Conservation (phyloP, 2,797 vertebrate species). For the Aulostomus chinensis region DNA sequence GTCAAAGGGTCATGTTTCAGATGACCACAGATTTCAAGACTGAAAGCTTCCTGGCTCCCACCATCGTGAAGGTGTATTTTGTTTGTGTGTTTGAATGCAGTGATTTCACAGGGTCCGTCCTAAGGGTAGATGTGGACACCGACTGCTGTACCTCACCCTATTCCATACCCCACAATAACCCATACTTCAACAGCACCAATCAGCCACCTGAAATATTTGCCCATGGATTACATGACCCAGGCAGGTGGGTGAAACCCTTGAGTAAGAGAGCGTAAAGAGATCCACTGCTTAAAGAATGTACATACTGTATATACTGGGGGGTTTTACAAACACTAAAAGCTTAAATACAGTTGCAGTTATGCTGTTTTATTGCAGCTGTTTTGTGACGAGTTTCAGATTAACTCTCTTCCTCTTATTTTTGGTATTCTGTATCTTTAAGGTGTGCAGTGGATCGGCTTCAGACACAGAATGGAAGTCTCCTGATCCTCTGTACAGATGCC, state of each 20-base stretch:
- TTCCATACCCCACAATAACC: slow-evolving; percentile 92
- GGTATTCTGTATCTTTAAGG: slow-evolving; percentile 66
- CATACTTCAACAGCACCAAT: slow-evolving; percentile 98
- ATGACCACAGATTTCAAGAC: background rate
- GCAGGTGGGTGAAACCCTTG: slow-evolving; percentile 85
- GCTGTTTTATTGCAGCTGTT: background rate
- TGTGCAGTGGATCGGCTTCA: slow-evolving; percentile 93
- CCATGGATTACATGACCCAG: slow-evolving; percentile 96
- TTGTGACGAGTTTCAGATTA: background rate
- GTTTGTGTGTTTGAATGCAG: slow-evolving; percentile 75
- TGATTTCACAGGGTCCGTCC: slow-evolving; percentile 96
- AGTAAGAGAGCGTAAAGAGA: too few species aligned
- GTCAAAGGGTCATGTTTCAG: slow-evolving; percentile 8
- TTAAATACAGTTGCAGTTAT: too few species aligned
- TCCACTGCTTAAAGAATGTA: too few species aligned
- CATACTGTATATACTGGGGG: too few species aligned
- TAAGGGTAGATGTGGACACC: slow-evolving; percentile 93
- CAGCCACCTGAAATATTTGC: slow-evolving; percentile 98
- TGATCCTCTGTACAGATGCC: slow-evolving; percentile 94
- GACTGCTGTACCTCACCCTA: slow-evolving; percentile 89
- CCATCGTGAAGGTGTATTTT: slow-evolving; percentile 35
- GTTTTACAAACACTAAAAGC: too few species aligned
- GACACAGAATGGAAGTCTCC: slow-evolving; percentile 89
- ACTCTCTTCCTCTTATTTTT: slow-evolving; percentile 12
- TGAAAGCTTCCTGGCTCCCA: slow-evolving; percentile 9